Evolutionary conservation across 2,888 invertebrate genomes (phyloP).

Genomic region (Helicoverpa assulta): DNA sequence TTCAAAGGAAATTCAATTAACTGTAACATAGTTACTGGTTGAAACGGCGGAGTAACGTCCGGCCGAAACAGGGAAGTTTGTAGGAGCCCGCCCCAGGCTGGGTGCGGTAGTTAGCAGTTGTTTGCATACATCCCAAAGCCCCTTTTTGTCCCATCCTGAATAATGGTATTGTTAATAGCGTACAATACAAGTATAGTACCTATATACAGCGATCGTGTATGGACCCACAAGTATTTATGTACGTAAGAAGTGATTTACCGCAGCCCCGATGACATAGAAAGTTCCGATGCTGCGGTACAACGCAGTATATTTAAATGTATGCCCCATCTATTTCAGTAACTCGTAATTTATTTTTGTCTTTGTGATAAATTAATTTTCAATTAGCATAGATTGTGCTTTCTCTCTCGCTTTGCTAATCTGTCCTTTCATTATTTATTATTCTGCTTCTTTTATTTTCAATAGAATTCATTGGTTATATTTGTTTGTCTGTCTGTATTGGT

Average conservation of each 20-base stretch:
- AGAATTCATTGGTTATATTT: background rate
- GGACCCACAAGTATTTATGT: constrained; percentile 29
- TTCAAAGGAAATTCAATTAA: constrained; percentile 71
- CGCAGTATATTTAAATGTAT: constrained; percentile 29
- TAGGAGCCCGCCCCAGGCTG: constrained; percentile 50
- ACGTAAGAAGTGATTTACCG: constrained; percentile 41
- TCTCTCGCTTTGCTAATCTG: background rate
- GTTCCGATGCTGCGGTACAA: constrained; percentile 35
- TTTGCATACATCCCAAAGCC: constrained; percentile 74
- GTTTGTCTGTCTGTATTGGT: too few relatives aligned
- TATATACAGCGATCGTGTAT: constrained; percentile 14
- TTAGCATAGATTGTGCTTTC: background rate
- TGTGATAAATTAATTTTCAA: background rate
- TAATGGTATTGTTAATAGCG: constrained; percentile 54
- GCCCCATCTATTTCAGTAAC: constrained; percentile 12
- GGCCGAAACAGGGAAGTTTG: constrained; percentile 60
- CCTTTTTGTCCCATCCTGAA: constrained; percentile 54
- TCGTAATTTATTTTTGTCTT: constrained; percentile 1
- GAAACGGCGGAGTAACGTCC: constrained; percentile 65
- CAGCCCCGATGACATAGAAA: constrained; percentile 45
- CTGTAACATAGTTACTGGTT: constrained; percentile 71
- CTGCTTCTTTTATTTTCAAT: background rate
- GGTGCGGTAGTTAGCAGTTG: constrained; percentile 69
- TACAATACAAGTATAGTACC: constrained; percentile 12
- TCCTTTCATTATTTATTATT: background rate